A percentile compares a stretch with the other conserved stretches of the same genome.
Evolutionary conservation across 2,797 vertebrate species (phyloP).

Genomic region (Danio albolineatus): DNA sequence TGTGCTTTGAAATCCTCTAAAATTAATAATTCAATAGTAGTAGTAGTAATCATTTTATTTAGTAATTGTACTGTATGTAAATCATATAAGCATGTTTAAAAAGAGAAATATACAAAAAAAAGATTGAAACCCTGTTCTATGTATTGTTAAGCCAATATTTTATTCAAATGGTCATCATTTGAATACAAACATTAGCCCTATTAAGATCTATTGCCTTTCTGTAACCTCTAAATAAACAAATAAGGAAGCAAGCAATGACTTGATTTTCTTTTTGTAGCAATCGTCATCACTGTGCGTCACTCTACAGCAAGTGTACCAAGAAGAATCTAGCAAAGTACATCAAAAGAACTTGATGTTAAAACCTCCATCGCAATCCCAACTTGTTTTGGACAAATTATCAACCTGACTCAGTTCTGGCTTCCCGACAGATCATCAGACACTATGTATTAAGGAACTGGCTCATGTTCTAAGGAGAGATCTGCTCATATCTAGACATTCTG

Average conservation of each 20-base stretch:
- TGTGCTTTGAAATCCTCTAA: background rate
- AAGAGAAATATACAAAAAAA: too few species aligned
- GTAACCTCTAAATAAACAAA: background rate
- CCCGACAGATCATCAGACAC: background rate
- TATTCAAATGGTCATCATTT: too few species aligned
- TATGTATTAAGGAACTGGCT: constrained; percentile 10
- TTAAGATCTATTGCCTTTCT: background rate
- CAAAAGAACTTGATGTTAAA: background rate
- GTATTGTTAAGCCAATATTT: too few species aligned
- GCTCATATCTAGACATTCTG: constrained; percentile 49
- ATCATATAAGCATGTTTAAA: too few species aligned
- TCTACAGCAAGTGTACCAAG: background rate
- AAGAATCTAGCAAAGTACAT: background rate
- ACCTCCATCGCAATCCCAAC: background rate
- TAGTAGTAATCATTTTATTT: too few species aligned
- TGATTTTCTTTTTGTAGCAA: background rate
- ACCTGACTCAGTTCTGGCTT: constrained; percentile 1
- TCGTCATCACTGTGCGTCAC: background rate
- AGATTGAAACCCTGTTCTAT: too few species aligned
- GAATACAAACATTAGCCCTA: too few species aligned
- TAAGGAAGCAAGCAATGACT: too few species aligned
- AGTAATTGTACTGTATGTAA: too few species aligned
- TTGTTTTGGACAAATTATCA: background rate
- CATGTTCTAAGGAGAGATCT: constrained; percentile 2
- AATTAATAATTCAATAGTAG: too few species aligned